A percentile compares a stretch with the other conserved stretches of the same genome.
phyloP scores from a whole-genome alignment of 1,140 invertebrate species.

The Ceratosolen solmsi region DNA sequence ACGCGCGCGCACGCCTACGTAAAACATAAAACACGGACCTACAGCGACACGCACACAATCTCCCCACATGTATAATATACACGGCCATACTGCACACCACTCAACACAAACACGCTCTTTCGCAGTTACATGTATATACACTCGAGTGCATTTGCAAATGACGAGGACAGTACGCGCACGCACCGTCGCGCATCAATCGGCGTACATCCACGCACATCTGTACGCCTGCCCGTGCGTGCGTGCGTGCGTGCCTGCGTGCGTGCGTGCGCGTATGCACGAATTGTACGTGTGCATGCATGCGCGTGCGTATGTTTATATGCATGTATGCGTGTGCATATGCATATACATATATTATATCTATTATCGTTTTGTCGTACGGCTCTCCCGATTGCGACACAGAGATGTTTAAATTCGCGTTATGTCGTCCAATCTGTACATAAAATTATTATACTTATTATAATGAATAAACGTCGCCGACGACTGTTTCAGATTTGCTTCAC shows the following conservation, averaged over 20 bases:
- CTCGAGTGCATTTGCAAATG: neutral
- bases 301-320: neutral
- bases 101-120: too few relatives aligned
- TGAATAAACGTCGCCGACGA: constrained; percentile 67
- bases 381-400: constrained; percentile 55
- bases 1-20: neutral
- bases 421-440: constrained; percentile 54
- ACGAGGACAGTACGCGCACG: neutral
- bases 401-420: constrained; percentile 59
- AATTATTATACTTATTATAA: constrained; percentile 71
- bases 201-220: too few relatives aligned
- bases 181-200: too few relatives aligned
- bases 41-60: neutral
- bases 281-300: too few relatives aligned
- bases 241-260: neutral
- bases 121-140: neutral
- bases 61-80: neutral
- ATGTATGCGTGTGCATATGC: neutral
- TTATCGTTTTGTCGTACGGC: constrained; percentile 58
- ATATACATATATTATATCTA: constrained; percentile 50
- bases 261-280: too few relatives aligned
- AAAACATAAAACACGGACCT: neutral
- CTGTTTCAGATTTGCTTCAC: constrained; percentile 58
- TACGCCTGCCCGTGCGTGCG: neutral
- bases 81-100: too few relatives aligned